phyloP scores from a whole-genome alignment of 2,888 invertebrate genomes.

The Drosophila recens region DNA sequence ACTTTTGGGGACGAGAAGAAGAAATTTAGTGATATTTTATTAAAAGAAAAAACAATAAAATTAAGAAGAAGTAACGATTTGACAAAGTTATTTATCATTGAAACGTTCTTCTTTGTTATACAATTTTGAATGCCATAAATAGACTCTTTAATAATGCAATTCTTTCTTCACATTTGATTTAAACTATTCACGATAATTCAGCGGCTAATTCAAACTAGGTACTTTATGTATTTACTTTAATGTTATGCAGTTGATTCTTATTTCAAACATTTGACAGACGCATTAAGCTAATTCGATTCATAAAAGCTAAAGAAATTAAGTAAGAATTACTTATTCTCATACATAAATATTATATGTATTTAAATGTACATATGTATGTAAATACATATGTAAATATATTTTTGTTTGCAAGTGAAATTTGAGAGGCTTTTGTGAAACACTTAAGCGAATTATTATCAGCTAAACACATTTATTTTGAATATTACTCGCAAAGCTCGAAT shows the following conservation, averaged over 20 bases:
- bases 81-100: background rate
- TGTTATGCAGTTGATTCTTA: background rate
- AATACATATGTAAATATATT: background rate
- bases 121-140: background rate
- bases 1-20: background rate
- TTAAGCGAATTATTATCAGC: constrained; percentile 51
- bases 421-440: constrained; percentile 63
- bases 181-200: background rate
- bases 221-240: background rate
- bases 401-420: background rate
- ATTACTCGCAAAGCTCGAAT: constrained; percentile 3
- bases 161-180: background rate
- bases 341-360: background rate
- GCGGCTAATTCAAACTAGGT: background rate
- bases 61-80: background rate
- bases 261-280: background rate
- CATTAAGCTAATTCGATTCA: background rate
- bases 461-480: constrained; percentile 20
- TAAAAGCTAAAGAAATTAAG: background rate
- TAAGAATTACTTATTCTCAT: background rate
- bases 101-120: background rate
- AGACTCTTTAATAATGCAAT: background rate
- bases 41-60: background rate
- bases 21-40: background rate
- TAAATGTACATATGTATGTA: background rate